These are phyloP conservation scores for Leucophenga maculata DNA, from an alignment of 2,888 invertebrate genomes.

Conservation along the genomic window DNA sequence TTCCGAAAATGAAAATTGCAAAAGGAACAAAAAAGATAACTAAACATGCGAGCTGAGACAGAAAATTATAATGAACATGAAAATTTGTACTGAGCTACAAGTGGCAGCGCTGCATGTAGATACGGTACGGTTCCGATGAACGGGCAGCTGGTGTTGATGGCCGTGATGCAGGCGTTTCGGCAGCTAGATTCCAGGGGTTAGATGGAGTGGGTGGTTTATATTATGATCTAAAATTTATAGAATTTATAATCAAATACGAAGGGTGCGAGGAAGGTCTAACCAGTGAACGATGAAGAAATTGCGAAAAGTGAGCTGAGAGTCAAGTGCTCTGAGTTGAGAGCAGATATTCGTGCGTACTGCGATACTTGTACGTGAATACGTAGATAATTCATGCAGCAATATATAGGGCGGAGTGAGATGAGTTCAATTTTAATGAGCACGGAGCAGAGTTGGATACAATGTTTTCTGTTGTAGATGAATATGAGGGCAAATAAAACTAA, in stretches of 20 bases:
- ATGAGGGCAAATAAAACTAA: background rate
- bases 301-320: conserved; percentile 26
- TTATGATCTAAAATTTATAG: conserved; percentile 65
- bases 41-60: too few species aligned
- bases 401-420: background rate
- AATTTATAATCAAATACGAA: conserved; percentile 55
- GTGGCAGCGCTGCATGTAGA: background rate
- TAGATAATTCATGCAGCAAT: too few species aligned
- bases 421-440: conserved; percentile 5
- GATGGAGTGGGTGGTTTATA: conserved; percentile 18
- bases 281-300: too few species aligned
- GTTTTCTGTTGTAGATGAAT: background rate
- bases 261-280: conserved; percentile 28
- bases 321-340: background rate
- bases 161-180: background rate
- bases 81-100: too few species aligned
- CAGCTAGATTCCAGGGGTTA: background rate
- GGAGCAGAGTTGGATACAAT: background rate
- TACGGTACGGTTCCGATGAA: too few species aligned
- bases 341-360: too few species aligned
- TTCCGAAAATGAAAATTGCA: too few species aligned
- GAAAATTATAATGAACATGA: too few species aligned
- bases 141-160: too few species aligned
- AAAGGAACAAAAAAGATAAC: too few species aligned
- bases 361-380: too few species aligned